Conservation (phyloP, 2,888 invertebrate genomes). For the Laothoe populi region DNA sequence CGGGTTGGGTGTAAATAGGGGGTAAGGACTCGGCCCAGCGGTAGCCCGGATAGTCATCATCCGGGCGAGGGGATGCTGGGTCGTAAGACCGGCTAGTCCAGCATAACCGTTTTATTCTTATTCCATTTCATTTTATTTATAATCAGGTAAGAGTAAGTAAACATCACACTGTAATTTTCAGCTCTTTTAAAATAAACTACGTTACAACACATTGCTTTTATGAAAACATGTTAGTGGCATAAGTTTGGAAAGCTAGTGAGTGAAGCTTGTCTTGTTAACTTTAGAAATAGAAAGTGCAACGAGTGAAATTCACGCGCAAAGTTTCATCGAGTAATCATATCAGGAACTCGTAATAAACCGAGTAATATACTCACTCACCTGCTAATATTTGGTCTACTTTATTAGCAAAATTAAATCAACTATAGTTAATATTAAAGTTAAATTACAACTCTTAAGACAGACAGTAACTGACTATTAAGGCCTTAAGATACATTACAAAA, state of each 20-base stretch:
- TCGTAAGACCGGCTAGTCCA: no score
- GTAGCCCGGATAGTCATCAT: no score
- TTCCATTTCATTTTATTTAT: not conserved
- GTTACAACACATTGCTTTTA: constrained; percentile 31
- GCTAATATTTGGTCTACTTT: not conserved
- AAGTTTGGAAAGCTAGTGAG: constrained; percentile 30
- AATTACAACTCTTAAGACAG: no score
- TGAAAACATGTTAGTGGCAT: constrained; percentile 28
- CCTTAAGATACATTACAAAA: no score
- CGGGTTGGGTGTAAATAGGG: no score
- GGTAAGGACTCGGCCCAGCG: no score
- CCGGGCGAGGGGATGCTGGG: no score
- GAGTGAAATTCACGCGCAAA: not conserved
- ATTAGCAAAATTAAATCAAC: no score
- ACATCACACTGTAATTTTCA: not conserved
- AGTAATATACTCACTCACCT: not conserved
- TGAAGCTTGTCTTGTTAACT: constrained; percentile 34
- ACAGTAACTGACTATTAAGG: no score
- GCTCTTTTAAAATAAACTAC: constrained; percentile 17
- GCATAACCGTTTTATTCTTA: no score
- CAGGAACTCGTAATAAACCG: not conserved
- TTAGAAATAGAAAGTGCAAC: constrained; percentile 30
- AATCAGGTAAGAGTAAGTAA: not conserved
- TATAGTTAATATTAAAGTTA: no score
- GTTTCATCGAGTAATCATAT: not conserved